Percentiles rank a stretch among this genome's conserved stretches.
Conservation (phyloP, 2,113 vertebrate species). For the Tenrec ecaudatus region DNA sequence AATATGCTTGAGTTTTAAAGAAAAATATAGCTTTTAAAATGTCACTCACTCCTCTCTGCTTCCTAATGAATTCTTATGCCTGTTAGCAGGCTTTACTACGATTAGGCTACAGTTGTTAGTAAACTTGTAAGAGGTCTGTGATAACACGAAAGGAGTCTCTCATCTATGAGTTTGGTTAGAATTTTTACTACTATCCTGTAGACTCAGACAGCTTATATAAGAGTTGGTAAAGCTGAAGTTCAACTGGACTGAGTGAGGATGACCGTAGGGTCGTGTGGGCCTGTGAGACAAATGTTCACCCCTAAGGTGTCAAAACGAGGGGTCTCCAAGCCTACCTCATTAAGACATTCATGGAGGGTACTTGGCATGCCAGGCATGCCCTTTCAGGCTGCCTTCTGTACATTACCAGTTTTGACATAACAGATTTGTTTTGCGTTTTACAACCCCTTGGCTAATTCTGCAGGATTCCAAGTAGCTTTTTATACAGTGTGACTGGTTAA, state of each 20-base stretch:
- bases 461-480: conserved; percentile 81
- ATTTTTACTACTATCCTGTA: conserved; percentile 74
- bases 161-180: conserved; percentile 81
- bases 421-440: conserved; percentile 87
- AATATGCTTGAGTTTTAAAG: not conserved
- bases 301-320: conserved; percentile 60
- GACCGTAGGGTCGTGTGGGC: conserved; percentile 28
- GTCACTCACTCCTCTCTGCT: conserved; percentile 44
- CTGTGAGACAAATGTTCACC: conserved; percentile 58
- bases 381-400: conserved; percentile 89
- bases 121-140: conserved; percentile 84
- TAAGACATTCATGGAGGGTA: conserved; percentile 73
- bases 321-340: conserved; percentile 79
- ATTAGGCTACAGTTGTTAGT: conserved; percentile 87
- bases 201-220: conserved; percentile 73
- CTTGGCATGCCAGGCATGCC: conserved; percentile 83
- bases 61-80: conserved; percentile 87
- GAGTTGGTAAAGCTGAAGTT: conserved; percentile 65
- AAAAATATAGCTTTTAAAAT: not conserved
- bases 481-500: conserved; percentile 76
- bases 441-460: conserved; percentile 90
- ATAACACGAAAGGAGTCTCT: conserved; percentile 87
- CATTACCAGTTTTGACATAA: conserved; percentile 88
- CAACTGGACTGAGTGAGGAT: conserved; percentile 64
- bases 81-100: conserved; percentile 87